Percentiles rank a stretch among this genome's conserved stretches.
Conservation (phyloP, 2,113 vertebrate genomes). For the Poicephalus meyeri region DNA sequence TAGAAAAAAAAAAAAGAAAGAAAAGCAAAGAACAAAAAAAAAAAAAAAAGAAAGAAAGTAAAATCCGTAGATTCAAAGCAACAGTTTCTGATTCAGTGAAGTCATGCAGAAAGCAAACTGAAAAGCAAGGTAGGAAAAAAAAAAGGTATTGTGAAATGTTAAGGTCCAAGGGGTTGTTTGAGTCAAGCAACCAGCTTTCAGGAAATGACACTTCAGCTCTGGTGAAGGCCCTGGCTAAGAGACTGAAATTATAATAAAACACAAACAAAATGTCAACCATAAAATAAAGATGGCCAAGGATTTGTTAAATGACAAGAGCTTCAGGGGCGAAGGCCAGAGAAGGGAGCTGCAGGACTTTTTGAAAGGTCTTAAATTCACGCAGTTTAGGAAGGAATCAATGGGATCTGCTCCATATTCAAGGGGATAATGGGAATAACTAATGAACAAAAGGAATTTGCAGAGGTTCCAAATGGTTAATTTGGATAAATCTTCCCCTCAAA, state of each 20-base stretch:
- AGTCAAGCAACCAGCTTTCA: neutral
- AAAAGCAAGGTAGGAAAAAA: neutral
- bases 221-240: neutral
- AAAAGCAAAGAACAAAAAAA: neutral
- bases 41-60: neutral
- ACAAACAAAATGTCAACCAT: neutral
- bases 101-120: neutral
- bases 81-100: neutral
- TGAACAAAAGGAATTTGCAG: neutral
- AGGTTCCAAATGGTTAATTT: neutral
- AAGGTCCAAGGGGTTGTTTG: neutral
- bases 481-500: neutral
- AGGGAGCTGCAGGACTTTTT: neutral
- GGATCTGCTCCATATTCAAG: neutral
- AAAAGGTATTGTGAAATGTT: neutral
- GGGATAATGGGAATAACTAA: neutral
- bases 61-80: neutral
- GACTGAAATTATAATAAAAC: neutral
- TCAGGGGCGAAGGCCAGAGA: accelerated
- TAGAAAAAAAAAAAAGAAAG: neutral
- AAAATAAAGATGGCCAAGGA: neutral
- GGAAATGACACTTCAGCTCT: neutral
- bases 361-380: neutral
- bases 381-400: neutral
- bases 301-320: neutral